Conservation (phyloP, 2,888 invertebrate genomes). For the Melipona beecheii region DNA sequence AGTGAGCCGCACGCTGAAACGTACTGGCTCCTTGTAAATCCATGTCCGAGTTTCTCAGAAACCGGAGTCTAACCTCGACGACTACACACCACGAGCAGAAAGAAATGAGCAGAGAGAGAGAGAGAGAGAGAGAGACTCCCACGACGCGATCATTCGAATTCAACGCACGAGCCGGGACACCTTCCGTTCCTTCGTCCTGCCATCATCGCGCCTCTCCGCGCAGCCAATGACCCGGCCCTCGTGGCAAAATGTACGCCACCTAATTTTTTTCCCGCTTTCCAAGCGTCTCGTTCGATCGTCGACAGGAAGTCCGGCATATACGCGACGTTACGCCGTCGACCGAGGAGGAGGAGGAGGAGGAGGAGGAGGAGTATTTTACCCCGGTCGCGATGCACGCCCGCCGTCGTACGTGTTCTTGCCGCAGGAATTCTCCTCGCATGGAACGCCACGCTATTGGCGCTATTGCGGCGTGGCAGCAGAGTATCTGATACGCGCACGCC, state of each 20-base stretch:
- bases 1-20: slow-evolving; percentile 41
- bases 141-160: slow-evolving; percentile 72
- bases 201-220: slow-evolving; percentile 39
- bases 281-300: slow-evolving; percentile 60
- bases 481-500: slow-evolving; percentile 25
- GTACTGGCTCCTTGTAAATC: slow-evolving; percentile 64
- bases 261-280: slow-evolving; percentile 68
- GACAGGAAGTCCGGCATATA: slow-evolving; percentile 63
- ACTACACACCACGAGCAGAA: slow-evolving; percentile 32
- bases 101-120: slow-evolving; percentile 5
- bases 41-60: slow-evolving; percentile 63
- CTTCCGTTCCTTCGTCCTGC: slow-evolving; percentile 79
- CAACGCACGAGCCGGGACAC: slow-evolving; percentile 77
- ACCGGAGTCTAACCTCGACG: slow-evolving; percentile 39
- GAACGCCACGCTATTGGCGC: slow-evolving; percentile 23
- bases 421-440: slow-evolving; percentile 41
- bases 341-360: too few relatives aligned
- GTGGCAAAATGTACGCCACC: slow-evolving; percentile 63
- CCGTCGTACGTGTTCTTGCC: slow-evolving; percentile 31
- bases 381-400: slow-evolving; percentile 44
- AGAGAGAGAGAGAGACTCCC: not conserved
- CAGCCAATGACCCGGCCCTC: slow-evolving; percentile 58
- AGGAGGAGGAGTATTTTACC: slow-evolving; percentile 39
- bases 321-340: not conserved
- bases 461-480: slow-evolving; percentile 7